phyloP scores from a whole-genome alignment of 2,113 vertebrate genomes.

The Merops nubicus region DNA sequence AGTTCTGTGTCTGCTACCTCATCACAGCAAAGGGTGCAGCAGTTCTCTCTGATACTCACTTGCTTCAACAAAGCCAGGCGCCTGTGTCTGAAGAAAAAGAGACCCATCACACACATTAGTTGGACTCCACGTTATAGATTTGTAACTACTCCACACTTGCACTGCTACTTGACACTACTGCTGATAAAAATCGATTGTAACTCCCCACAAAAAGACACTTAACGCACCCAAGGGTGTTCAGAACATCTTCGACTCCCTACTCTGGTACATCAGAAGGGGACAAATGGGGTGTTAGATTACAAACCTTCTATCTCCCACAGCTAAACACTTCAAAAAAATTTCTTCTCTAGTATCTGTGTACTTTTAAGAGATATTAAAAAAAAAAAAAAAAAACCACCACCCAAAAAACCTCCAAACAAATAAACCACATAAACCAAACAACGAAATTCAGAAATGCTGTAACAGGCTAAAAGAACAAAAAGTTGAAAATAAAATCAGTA shows the following conservation, averaged over 20 bases:
- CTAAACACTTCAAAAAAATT: background rate
- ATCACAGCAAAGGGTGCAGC: slow-evolving; percentile 97
- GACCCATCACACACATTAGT: rapidly evolving
- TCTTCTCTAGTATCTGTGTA: background rate
- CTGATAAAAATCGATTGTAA: background rate
- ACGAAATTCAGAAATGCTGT: background rate
- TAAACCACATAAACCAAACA: background rate
- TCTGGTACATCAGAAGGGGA: background rate
- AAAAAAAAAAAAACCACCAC: too few species aligned
- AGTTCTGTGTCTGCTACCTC: slow-evolving; percentile 96
- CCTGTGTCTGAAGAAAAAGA: slow-evolving; percentile 83
- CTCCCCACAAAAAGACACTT: background rate
- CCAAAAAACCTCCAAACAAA: background rate
- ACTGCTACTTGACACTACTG: background rate
- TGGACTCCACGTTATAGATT: background rate
- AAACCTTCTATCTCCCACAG: background rate
- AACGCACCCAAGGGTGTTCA: background rate
- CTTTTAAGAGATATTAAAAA: background rate
- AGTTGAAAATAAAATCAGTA: background rate
- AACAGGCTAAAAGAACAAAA: background rate
- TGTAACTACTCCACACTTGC: background rate
- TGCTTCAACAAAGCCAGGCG: slow-evolving; percentile 95
- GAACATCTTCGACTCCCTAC: background rate
- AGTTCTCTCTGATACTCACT: slow-evolving; percentile 98
- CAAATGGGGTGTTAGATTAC: background rate